These are phyloP conservation scores for Rhinogobius similis DNA, from an alignment of 2,113 vertebrate genomes.

Conservation along the genomic window DNA sequence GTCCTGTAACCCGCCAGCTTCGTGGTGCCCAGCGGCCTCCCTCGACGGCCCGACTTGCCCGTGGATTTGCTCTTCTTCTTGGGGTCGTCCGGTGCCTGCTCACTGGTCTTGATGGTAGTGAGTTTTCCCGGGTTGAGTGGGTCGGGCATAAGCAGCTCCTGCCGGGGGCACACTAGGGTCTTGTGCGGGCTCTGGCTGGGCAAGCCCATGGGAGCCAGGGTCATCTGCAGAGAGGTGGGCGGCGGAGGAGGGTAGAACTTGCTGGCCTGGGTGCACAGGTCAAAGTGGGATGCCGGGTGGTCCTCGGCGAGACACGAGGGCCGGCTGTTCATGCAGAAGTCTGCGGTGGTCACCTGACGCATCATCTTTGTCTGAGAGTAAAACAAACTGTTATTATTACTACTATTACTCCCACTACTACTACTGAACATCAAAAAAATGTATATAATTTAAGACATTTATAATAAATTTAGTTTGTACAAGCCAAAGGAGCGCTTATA, in stretches of 20 bases:
- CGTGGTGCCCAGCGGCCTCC: slow-evolving; percentile 93
- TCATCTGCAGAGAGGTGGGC: slow-evolving; percentile 78
- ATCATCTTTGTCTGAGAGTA: slow-evolving; percentile 89
- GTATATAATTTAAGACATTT: too few relatives aligned
- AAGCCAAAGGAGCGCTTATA: too few relatives aligned
- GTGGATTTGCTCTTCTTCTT: slow-evolving; percentile 92
- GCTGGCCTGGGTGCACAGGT: slow-evolving; percentile 88
- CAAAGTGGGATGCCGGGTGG: slow-evolving; percentile 88
- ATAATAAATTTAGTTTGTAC: too few relatives aligned
- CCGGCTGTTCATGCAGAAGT: slow-evolving; percentile 91
- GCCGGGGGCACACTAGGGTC: slow-evolving; percentile 88
- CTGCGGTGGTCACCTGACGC: slow-evolving; percentile 90
- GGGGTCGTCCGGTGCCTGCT: slow-evolving; percentile 84
- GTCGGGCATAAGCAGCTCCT: slow-evolving; percentile 80
- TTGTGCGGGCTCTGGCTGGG: slow-evolving; percentile 83
- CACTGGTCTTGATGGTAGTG: slow-evolving; percentile 78
- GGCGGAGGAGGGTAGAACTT: slow-evolving; percentile 88
- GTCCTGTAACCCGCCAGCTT: slow-evolving; percentile 97
- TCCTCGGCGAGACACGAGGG: slow-evolving; percentile 92
- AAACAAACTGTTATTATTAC: slow-evolving; percentile 2
- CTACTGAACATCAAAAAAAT: too few relatives aligned
- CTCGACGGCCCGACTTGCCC: slow-evolving; percentile 90
- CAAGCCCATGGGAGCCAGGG: slow-evolving; percentile 70
- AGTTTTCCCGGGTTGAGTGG: slow-evolving; percentile 77
- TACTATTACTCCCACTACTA: too few relatives aligned